Conservation (phyloP, 2,797 vertebrate species). For the Anguilla anguilla region DNA sequence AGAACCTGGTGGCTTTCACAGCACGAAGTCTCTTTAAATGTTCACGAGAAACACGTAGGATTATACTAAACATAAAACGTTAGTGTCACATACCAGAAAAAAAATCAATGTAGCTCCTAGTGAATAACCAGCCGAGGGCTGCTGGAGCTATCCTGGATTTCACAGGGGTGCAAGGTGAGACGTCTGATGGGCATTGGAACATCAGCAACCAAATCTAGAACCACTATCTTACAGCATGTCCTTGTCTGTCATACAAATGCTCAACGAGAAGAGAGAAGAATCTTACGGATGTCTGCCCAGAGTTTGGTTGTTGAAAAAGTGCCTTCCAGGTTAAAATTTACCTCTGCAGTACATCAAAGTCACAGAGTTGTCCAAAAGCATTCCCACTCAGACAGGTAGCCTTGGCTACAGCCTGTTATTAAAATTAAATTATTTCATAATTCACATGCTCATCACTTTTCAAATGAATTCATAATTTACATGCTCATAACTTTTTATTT, state of each 20-base stretch:
- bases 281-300: not conserved
- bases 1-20: not conserved
- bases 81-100: not conserved
- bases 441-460: not conserved
- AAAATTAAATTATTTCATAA: not conserved
- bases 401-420: not conserved
- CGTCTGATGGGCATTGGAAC: no score
- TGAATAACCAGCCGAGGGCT: not conserved
- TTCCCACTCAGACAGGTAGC: not conserved
- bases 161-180: not conserved
- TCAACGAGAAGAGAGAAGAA: not conserved
- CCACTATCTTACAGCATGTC: not conserved
- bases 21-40: not conserved
- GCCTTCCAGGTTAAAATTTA: not conserved
- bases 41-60: not conserved
- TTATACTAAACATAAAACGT: not conserved
- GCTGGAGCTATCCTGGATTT: not conserved
- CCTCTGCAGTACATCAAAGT: not conserved
- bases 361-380: not conserved
- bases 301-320: not conserved
- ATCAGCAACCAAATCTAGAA: not conserved
- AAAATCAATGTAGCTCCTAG: not conserved
- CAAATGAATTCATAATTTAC: not conserved
- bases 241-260: not conserved
- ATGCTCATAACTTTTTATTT: not conserved